These are phyloP conservation scores for Lacanobia oleracea DNA, from an alignment of 2,888 invertebrate genomes.

Conservation along the genomic window DNA sequence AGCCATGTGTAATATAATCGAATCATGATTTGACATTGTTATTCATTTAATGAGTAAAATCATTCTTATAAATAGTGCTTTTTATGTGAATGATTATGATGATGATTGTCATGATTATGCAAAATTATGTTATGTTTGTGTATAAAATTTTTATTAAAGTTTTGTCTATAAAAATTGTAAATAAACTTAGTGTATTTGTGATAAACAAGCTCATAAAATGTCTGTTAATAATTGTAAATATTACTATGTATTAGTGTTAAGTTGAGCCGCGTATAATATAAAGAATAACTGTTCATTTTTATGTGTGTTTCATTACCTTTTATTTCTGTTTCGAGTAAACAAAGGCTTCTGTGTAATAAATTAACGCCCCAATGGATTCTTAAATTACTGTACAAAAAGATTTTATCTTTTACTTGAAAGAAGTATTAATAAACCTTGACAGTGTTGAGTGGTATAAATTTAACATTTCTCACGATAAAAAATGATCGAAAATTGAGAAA, in stretches of 20 bases:
- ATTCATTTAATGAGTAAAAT: constrained; percentile 32
- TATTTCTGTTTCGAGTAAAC: constrained; percentile 11
- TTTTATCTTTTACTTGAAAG: constrained; percentile 8
- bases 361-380: constrained; percentile 24
- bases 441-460: constrained; percentile 3
- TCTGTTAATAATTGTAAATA: constrained; percentile 83
- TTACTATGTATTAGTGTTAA: constrained; percentile 72
- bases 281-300: constrained; percentile 84
- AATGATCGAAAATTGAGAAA: not conserved
- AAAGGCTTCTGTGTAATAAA: constrained; percentile 25
- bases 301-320: constrained; percentile 72
- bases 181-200: constrained; percentile 71
- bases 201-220: constrained; percentile 71
- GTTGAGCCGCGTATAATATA: constrained; percentile 77
- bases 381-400: not conserved
- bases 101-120: constrained; percentile 8
- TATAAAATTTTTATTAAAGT: constrained; percentile 19
- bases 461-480: constrained; percentile 13
- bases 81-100: constrained; percentile 20
- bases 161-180: constrained; percentile 54
- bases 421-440: not conserved
- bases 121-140: not conserved
- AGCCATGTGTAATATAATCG: not conserved
- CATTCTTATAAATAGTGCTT: constrained; percentile 50
- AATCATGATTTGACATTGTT: not conserved